These are phyloP conservation scores for Cyprinodon variegatus DNA, from an alignment of 2,113 vertebrate genomes.

Conservation along the genomic window DNA sequence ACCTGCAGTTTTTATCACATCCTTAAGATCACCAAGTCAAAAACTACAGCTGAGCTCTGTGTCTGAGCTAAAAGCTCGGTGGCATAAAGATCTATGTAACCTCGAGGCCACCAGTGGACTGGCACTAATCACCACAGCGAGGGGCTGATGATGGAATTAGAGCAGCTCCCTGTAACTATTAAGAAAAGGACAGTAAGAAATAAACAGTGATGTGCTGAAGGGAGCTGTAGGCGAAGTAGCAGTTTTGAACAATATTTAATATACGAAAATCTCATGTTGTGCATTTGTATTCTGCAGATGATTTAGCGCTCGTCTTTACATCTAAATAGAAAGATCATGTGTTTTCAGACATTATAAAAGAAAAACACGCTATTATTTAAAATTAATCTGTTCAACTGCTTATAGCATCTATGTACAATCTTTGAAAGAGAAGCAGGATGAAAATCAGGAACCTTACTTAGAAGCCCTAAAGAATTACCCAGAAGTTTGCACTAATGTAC, in stretches of 20 bases:
- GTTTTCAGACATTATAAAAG: neutral
- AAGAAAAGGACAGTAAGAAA: slow-evolving; percentile 86
- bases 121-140: slow-evolving; percentile 78
- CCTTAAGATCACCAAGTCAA: slow-evolving; percentile 32
- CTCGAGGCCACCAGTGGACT: slow-evolving; percentile 68
- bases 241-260: neutral
- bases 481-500: slow-evolving; percentile 18
- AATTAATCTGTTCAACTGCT: slow-evolving; percentile 3
- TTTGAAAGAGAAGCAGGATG: slow-evolving; percentile 6
- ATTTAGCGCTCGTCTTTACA: neutral
- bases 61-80: slow-evolving; percentile 66
- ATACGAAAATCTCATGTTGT: neutral
- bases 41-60: slow-evolving; percentile 72
- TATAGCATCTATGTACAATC: slow-evolving; percentile 4
- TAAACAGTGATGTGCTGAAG: slow-evolving; percentile 76
- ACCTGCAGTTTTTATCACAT: slow-evolving; percentile 60
- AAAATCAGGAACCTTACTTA: slow-evolving; percentile 8
- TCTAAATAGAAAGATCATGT: neutral
- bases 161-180: slow-evolving; percentile 84
- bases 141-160: slow-evolving; percentile 83
- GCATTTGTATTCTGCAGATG: neutral
- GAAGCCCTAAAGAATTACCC: slow-evolving; percentile 20
- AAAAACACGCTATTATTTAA: neutral
- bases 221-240: slow-evolving; percentile 52
- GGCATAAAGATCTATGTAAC: slow-evolving; percentile 69